A percentile compares a stretch with the other conserved stretches of the same genome.
Evolutionary conservation across 2,888 invertebrate species (phyloP).

Genomic region (Acrobasis repandana): DNA sequence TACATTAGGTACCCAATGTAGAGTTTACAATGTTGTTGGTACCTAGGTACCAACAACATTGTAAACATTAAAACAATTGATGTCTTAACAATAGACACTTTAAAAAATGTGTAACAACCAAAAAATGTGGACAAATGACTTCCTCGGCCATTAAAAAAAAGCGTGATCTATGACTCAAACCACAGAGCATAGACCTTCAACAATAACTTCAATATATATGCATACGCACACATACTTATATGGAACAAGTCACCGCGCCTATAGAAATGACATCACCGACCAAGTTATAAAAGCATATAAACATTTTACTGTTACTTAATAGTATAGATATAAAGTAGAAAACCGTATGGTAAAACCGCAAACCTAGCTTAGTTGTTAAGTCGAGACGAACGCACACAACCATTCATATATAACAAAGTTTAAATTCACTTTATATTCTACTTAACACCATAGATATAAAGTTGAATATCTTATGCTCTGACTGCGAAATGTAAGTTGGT

Average conservation of each 20-base stretch:
- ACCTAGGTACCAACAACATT: not conserved
- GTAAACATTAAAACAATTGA: conserved; percentile 38
- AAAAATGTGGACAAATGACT: conserved; percentile 50
- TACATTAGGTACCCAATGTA: too few species aligned
- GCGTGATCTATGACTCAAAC: conserved; percentile 35
- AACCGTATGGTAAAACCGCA: conserved; percentile 33
- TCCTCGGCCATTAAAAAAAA: conserved; percentile 48
- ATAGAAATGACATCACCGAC: conserved; percentile 51
- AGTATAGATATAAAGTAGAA: conserved; percentile 41
- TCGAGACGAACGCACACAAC: conserved; percentile 36
- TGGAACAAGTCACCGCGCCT: conserved; percentile 49
- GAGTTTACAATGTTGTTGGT: too few species aligned
- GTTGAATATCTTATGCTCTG: conserved; percentile 38
- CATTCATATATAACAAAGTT: conserved; percentile 11
- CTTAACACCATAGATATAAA: conserved; percentile 34
- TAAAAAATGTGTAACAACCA: conserved; percentile 39
- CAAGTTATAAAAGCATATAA: conserved; percentile 26
- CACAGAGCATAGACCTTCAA: conserved; percentile 64
- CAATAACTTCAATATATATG: conserved; percentile 36
- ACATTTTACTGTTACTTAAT: conserved; percentile 7
- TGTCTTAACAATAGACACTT: conserved; percentile 49
- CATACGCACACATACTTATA: conserved; percentile 29
- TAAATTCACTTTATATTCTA: not conserved
- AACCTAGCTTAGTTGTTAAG: conserved; percentile 31
- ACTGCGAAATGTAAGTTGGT: conserved; percentile 29